phyloP scores from a whole-genome alignment of 1,140 invertebrate species.

The Homarus americanus region DNA sequence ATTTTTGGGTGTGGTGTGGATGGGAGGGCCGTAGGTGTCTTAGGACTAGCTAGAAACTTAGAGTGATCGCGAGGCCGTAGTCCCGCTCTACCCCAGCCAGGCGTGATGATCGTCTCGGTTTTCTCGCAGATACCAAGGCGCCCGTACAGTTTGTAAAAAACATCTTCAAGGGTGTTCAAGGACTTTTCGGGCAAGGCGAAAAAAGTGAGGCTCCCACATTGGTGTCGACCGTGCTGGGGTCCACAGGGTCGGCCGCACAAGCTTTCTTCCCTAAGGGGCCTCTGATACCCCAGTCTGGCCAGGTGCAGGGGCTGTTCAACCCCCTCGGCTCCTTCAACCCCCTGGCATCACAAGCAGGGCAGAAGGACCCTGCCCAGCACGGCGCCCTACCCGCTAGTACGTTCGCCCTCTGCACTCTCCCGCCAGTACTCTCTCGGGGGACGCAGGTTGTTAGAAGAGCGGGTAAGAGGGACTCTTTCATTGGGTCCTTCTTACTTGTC shows the following conservation, averaged over 20 bases:
- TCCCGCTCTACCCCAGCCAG: slow-evolving; percentile 15
- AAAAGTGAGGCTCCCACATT: slow-evolving; percentile 67
- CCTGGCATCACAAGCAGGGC: slow-evolving; percentile 39
- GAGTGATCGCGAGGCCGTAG: slow-evolving; percentile 36
- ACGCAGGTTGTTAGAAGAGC: neutral
- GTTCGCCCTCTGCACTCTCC: slow-evolving; percentile 41
- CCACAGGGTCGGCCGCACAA: slow-evolving; percentile 62
- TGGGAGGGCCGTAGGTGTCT: neutral
- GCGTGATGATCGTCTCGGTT: slow-evolving; percentile 49
- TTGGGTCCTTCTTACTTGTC: neutral
- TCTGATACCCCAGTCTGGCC: slow-evolving; percentile 44
- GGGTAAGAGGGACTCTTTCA: neutral
- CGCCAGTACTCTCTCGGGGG: slow-evolving; percentile 24
- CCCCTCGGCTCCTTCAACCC: slow-evolving; percentile 61
- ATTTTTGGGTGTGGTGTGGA: slow-evolving; percentile 9
- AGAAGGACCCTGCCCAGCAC: slow-evolving; percentile 54
- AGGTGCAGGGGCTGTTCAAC: slow-evolving; percentile 52
- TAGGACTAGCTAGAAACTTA: slow-evolving; percentile 20
- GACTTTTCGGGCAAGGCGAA: slow-evolving; percentile 71
- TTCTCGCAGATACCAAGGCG: slow-evolving; percentile 73
- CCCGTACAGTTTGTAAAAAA: slow-evolving; percentile 75
- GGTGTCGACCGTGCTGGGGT: slow-evolving; percentile 66
- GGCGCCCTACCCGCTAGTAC: slow-evolving; percentile 37
- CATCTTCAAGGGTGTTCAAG: slow-evolving; percentile 75
- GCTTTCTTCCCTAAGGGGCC: slow-evolving; percentile 52